Conservation (phyloP, 2,888 invertebrate species). For the Drosophila putrida region DNA sequence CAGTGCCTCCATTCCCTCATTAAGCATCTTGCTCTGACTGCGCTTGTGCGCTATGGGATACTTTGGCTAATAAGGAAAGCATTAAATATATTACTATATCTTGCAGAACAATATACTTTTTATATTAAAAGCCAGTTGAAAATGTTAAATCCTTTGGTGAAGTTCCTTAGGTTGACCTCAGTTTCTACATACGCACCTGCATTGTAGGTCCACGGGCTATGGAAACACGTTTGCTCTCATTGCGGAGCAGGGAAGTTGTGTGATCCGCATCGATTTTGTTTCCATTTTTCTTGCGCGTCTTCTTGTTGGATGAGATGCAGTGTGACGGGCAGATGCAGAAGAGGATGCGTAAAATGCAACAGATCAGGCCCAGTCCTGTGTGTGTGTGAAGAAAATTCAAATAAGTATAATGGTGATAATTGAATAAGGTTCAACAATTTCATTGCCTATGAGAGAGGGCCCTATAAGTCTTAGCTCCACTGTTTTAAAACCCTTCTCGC, state of each 20-base stretch:
- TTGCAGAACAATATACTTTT: too few relatives aligned
- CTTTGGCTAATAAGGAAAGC: conserved; percentile 58
- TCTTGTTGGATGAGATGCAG: conserved; percentile 89
- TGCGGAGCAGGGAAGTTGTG: conserved; percentile 85
- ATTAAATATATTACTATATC: too few relatives aligned
- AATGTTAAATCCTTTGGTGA: too few relatives aligned
- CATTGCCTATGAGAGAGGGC: conserved; percentile 89
- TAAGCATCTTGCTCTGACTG: conserved; percentile 85
- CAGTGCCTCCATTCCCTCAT: conserved; percentile 85
- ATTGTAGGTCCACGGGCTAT: conserved; percentile 83
- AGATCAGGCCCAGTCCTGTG: conserved; percentile 90
- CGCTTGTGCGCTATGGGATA: conserved; percentile 84
- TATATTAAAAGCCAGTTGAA: too few relatives aligned
- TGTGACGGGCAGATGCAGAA: conserved; percentile 94
- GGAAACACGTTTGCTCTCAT: conserved; percentile 85
- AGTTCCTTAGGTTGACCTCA: not conserved
- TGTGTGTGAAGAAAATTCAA: not conserved
- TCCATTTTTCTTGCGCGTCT: conserved; percentile 87
- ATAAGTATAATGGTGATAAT: not conserved
- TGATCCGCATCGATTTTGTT: conserved; percentile 85
- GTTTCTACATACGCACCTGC: conserved; percentile 64
- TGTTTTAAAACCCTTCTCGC: conserved; percentile 95
- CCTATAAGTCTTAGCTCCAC: conserved; percentile 94
- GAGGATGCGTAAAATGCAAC: conserved; percentile 93
- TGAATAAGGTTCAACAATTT: not conserved